Base-by-base conservation (phyloP, 1,140 invertebrate species). In the Drosophila willistoni region DNA sequence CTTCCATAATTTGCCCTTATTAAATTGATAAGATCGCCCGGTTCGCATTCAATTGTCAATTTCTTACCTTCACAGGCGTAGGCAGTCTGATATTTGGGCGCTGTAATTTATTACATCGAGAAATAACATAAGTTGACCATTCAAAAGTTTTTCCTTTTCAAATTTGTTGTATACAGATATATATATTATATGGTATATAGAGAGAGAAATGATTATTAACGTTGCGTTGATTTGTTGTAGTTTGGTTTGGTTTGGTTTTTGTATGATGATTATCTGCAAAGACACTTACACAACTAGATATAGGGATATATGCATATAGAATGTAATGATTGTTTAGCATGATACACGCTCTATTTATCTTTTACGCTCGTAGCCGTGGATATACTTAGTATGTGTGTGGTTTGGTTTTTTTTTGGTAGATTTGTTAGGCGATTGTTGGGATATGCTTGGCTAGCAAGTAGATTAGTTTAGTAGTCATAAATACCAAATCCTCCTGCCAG, bases 1-100 rank as follows among this genome's bases (percentile, higher is more conserved):
- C 98, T 95, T 55, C 98, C 98, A 92, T 98, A 99, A 94, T 98
- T 98, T 72, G 98, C 98, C 70, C 98, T 94, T 84, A 98, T 97
- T 70, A 99, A 94, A 90, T 98, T 96, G 80, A 99, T 99, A 54
- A 98, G 93, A 84, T 97, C 95, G 3, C 96, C 97, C 64, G 96
- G 95, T 59, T 95, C 95, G 93, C 98, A 99, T 81, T 96, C 95
- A 72, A 99, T 96, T 90, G 95, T 95, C 85, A 99, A 93, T 59
- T 95, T 95, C 91, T 97, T 97, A 69, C 97, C 97, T 93, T 99
- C 98, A 93, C 98, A 99, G 55, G 97, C 98, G 93, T 98, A 98
- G 25, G 96, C 96, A 60, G 97, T 98, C 92, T 97, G 96, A 93
- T 98, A 98, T 90, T 95, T 94, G 60, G 93, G 93, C 59, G 91